These are phyloP conservation scores for Apistogramma diplotaenia DNA, from an alignment of 2,113 vertebrate genomes.

Conservation along the genomic window DNA sequence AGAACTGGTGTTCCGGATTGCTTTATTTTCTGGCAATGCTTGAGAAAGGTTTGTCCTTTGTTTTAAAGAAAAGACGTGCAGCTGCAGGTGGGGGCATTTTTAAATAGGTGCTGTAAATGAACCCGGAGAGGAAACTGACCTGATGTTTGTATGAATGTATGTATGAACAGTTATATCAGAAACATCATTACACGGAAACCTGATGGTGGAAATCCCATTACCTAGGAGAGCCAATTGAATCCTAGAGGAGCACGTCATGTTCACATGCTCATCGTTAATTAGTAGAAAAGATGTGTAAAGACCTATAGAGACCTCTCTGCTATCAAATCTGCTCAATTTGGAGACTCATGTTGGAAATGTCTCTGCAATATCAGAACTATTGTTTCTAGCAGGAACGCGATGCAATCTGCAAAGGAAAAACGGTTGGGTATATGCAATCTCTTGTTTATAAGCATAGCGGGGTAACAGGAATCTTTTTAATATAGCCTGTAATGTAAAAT, in stretches of 20 bases:
- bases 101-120: conserved; percentile 86
- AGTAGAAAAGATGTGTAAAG: conserved; percentile 63
- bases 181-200: conserved; percentile 98
- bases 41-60: conserved; percentile 87
- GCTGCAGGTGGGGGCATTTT: conserved; percentile 89
- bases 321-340: conserved; percentile 68
- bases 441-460: conserved; percentile 80
- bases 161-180: conserved; percentile 82
- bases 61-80: conserved; percentile 79
- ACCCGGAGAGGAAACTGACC: conserved; percentile 83
- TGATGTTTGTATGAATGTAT: conserved; percentile 88
- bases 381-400: conserved; percentile 70
- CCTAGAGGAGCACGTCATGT: conserved; percentile 56
- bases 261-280: conserved; percentile 64
- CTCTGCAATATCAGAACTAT: conserved; percentile 78
- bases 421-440: conserved; percentile 83
- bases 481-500: conserved; percentile 79
- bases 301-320: conserved; percentile 60
- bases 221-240: conserved; percentile 61
- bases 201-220: conserved; percentile 88
- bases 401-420: conserved; percentile 76
- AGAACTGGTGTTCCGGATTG: conserved; percentile 87
- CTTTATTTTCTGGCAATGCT: conserved; percentile 96
- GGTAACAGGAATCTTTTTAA: conserved; percentile 80
- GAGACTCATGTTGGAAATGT: conserved; percentile 65